A percentile compares a stretch with the other conserved stretches of the same genome.
phyloP scores from a whole-genome alignment of 2,797 vertebrate genomes.

The Naso thynnoides region DNA sequence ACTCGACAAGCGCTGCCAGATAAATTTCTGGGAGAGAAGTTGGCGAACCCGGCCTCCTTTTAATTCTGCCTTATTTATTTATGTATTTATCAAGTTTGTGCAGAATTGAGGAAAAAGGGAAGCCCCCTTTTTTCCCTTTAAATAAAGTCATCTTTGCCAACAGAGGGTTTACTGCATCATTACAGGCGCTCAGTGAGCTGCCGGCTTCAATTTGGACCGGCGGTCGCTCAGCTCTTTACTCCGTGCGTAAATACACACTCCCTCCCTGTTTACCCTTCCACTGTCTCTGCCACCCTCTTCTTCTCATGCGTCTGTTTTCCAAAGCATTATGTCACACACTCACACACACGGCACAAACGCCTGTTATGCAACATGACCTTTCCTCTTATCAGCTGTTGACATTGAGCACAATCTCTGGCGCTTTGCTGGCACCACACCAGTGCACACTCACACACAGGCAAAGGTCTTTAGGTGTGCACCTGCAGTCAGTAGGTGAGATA shows the following conservation, averaged over 20 bases:
- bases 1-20: constrained; percentile 46
- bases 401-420: constrained; percentile 54
- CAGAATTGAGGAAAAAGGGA: constrained; percentile 35
- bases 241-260: constrained; percentile 26
- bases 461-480: constrained; percentile 63
- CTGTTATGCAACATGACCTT: constrained; percentile 80
- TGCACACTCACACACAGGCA: constrained; percentile 25
- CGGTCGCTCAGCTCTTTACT: constrained; percentile 34
- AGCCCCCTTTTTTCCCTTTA: neutral
- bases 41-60: constrained; percentile 37
- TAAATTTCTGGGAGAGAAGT: constrained; percentile 36
- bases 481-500: constrained; percentile 57
- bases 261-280: constrained; percentile 20
- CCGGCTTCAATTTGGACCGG: constrained; percentile 55
- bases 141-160: constrained; percentile 40
- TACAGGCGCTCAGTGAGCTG: constrained; percentile 49
- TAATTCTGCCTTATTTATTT: constrained; percentile 53
- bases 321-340: constrained; percentile 64
- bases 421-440: constrained; percentile 36
- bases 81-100: constrained; percentile 47
- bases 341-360: constrained; percentile 32
- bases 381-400: constrained; percentile 79
- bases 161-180: constrained; percentile 55
- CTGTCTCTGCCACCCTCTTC: constrained; percentile 16
- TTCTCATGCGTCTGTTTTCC: constrained; percentile 34